Percentiles rank a stretch among this genome's conserved stretches.
phyloP scores from a whole-genome alignment of 1,140 invertebrate genomes.

The Heterodera schachtii region DNA sequence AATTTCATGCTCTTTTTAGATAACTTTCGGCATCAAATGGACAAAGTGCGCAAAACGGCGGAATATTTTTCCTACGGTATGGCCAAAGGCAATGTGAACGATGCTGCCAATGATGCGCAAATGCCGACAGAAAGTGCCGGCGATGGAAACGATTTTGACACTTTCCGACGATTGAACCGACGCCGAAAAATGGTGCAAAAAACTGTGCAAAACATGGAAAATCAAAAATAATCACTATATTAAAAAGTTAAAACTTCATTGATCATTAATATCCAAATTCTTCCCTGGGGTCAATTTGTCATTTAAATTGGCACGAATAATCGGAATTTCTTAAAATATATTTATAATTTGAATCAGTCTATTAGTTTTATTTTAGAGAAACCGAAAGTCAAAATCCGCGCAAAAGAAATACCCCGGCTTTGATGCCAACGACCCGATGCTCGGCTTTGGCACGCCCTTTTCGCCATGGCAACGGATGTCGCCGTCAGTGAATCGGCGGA shows the following conservation, averaged over 20 bases:
- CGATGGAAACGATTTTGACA: neutral
- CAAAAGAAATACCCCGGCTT: neutral
- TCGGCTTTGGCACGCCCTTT: slow-evolving; percentile 23
- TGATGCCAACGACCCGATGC: slow-evolving; percentile 29
- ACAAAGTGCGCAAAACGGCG: slow-evolving; percentile 15
- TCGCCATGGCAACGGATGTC: slow-evolving; percentile 26
- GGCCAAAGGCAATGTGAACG: slow-evolving; percentile 10
- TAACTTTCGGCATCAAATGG: slow-evolving; percentile 13
- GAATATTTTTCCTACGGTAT: slow-evolving; percentile 31
- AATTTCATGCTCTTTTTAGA: neutral
- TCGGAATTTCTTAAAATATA: neutral
- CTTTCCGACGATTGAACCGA: slow-evolving; percentile 8
- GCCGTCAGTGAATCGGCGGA: neutral
- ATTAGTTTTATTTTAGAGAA: neutral
- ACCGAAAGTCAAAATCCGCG: slow-evolving; percentile 5
- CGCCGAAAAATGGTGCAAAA: neutral
- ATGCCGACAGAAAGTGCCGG: neutral
- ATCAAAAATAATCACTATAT: no score
- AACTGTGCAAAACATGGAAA: neutral
- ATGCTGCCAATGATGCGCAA: neutral
- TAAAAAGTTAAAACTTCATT: no score
- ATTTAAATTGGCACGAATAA: no score
- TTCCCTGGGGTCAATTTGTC: no score
- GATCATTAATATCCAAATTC: no score
- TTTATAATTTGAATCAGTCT: neutral